These are phyloP conservation scores for Phrynocephalus vlangalii DNA, from an alignment of 2,797 vertebrate genomes.

Conservation along the genomic window DNA sequence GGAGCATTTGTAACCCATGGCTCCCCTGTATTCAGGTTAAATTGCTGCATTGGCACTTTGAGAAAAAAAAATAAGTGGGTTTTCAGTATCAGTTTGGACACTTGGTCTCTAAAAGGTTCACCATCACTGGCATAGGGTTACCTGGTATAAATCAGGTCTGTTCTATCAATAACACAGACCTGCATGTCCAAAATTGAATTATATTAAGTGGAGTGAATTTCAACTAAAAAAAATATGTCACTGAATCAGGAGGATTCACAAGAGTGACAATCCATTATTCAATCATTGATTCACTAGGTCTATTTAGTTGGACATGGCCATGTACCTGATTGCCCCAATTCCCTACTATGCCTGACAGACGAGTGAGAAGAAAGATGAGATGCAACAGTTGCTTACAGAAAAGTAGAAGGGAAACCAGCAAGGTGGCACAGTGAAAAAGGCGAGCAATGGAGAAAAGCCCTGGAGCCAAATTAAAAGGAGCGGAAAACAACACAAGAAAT, in stretches of 20 bases:
- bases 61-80: not conserved
- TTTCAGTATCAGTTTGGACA: too few relatives aligned
- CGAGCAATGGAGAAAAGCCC: constrained; percentile 36
- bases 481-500: not conserved
- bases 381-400: constrained; percentile 45
- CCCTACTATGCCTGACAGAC: not conserved
- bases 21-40: too few relatives aligned
- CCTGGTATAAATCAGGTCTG: not conserved
- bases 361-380: constrained; percentile 38
- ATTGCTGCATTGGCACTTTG: not conserved
- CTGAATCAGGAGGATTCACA: too few relatives aligned
- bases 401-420: constrained; percentile 44
- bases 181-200: too few relatives aligned
- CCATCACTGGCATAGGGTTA: too few relatives aligned
- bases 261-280: too few relatives aligned
- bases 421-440: not conserved
- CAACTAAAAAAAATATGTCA: too few relatives aligned
- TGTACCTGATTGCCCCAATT: not conserved
- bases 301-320: not conserved
- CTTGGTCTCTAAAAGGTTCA: too few relatives aligned
- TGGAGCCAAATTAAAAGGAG: not conserved
- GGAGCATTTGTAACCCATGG: too few relatives aligned
- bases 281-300: not conserved
- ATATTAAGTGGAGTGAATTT: too few relatives aligned
- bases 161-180: not conserved